Base-by-base conservation (phyloP, 2,888 invertebrate species). In the Fragum sueziense region DNA sequence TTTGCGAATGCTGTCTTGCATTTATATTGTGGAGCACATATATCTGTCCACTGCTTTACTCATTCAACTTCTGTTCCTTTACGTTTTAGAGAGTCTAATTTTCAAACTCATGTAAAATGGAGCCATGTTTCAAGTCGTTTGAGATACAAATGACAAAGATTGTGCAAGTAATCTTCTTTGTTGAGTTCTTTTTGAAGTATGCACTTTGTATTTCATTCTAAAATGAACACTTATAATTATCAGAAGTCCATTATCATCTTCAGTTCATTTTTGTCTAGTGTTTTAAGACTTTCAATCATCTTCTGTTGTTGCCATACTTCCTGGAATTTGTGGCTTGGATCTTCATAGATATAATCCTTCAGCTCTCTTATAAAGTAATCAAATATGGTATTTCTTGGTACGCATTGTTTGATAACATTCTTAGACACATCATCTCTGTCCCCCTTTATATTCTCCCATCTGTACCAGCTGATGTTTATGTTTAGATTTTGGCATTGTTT, bases 41-140 rank as follows among this genome's bases (percentile, higher is more conserved):
- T 80, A 57, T 80, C 80, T 69, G 85, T 82, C 80, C 78, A 78
- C 67, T 85, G 71, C 68, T 78, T 72, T 9, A 84, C n/a, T n/a
- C n/a, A n/a, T n/a, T n/a, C n/a, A n/a, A n/a, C n/a, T 65, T 25
- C 75, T 68, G 71, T 25, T 57, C 27, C 51, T 0, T 75, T 72
- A 47, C 68, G 52, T 68, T 59, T 67, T 74, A 65, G 57, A 79
- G 25, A 6, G 72, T 69, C n/a, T 75, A 59, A 34, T 75, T 79
- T 37, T 79, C 76, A 41, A 41, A 41, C 6, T 17, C 22, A 0
- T 70, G 22, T 34, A 73, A 31, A 20, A 79, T 67, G 20, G 76
- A 65, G 68, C 77, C 80, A 83, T 85, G 76, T 41, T 80, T 80
- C 0, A 68, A 74, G 11, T 85, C 82, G 57, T 82, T 71, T 57